Evolutionary conservation across 2,888 invertebrate species (phyloP).

Genomic region (Dione vanillae): DNA sequence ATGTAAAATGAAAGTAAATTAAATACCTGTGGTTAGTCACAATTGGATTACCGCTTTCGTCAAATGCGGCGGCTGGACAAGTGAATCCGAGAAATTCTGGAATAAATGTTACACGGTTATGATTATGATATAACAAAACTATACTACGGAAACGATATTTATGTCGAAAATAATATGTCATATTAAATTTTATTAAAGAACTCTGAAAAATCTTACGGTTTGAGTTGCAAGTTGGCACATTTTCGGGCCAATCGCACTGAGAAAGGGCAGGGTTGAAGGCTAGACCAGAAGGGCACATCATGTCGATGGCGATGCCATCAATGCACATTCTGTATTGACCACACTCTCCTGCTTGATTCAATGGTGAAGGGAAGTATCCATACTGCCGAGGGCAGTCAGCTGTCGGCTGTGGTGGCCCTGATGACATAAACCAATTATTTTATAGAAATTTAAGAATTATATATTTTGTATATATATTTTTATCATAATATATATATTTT

Average conservation of each 20-base stretch:
- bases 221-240: conserved; percentile 87
- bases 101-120: conserved; percentile 41
- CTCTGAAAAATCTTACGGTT: conserved; percentile 32
- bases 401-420: conserved; percentile 87
- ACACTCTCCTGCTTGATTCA: conserved; percentile 75
- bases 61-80: conserved; percentile 58
- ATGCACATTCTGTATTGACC: conserved; percentile 92
- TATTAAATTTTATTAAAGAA: background rate
- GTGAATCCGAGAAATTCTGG: conserved; percentile 64
- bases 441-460: background rate
- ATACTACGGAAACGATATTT: background rate
- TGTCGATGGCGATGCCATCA: conserved; percentile 83
- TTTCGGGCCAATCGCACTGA: conserved; percentile 93
- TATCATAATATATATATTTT: too few relatives aligned
- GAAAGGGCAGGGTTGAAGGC: conserved; percentile 88
- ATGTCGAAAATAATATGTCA: background rate
- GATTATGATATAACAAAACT: conserved; percentile 3
- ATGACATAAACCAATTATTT: conserved; percentile 29
- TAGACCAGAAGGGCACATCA: conserved; percentile 90
- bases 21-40: conserved; percentile 61
- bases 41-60: conserved; percentile 50
- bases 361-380: conserved; percentile 86
- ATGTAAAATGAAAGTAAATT: background rate
- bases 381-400: conserved; percentile 91
- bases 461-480: background rate